Conservation (phyloP, 2,113 vertebrate species). For the Setophaga petechia region DNA sequence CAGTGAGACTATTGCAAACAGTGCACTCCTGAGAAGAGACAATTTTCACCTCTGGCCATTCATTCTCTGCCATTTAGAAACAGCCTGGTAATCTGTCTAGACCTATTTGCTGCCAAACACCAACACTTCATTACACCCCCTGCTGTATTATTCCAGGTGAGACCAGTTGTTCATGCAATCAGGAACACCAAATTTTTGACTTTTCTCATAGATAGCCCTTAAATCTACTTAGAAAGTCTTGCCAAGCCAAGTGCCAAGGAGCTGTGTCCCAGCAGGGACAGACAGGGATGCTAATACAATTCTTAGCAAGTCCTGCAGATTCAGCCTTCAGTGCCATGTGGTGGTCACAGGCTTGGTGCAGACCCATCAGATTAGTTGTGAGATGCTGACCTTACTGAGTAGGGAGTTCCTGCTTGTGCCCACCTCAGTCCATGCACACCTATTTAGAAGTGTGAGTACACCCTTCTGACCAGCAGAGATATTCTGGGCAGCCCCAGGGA, state of each 20-base stretch:
- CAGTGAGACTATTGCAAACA: not conserved
- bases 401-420: not conserved
- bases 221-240: not conserved
- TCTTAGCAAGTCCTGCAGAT: not conserved
- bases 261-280: not conserved
- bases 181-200: not conserved
- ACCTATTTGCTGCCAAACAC: not conserved
- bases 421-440: not conserved
- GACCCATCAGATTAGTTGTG: not conserved
- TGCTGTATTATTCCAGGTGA: not conserved
- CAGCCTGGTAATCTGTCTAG: not conserved
- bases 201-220: not conserved
- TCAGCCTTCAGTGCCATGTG: not conserved
- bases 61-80: constrained; percentile 11
- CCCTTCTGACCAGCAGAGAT: not conserved
- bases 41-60: constrained; percentile 28
- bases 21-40: not conserved
- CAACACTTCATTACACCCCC: not conserved
- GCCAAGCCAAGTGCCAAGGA: not conserved
- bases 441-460: not conserved
- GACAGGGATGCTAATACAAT: not conserved
- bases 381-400: not conserved
- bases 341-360: not conserved
- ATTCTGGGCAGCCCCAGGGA: not conserved
- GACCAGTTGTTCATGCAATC: not conserved